These are phyloP conservation scores for Nymphicus hollandicus DNA, from an alignment of 2,113 vertebrate genomes.

Conservation along the genomic window DNA sequence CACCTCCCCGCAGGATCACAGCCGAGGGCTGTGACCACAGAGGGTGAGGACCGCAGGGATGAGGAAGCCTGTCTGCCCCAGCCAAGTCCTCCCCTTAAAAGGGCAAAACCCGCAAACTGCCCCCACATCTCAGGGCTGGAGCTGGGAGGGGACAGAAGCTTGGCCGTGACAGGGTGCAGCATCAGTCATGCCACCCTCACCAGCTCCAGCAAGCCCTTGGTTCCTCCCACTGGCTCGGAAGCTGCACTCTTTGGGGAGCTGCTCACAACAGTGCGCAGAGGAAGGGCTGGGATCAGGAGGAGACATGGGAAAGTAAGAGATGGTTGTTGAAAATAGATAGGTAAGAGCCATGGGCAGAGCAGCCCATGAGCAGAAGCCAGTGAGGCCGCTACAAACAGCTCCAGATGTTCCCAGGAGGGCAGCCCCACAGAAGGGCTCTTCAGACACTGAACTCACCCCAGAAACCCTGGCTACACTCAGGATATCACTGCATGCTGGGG, in stretches of 20 bases:
- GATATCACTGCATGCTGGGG: rapidly evolving
- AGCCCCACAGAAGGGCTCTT: not conserved
- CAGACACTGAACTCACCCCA: not conserved
- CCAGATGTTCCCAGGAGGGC: not conserved
- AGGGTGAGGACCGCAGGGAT: not conserved
- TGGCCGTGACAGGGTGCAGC: not conserved
- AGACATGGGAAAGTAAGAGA: not conserved
- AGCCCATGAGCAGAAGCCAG: not conserved
- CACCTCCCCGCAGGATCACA: not conserved
- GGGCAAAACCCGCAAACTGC: conserved; percentile 45
- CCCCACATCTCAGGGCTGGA: not conserved
- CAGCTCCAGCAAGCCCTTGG: not conserved
- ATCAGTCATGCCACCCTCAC: not conserved
- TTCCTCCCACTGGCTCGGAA: not conserved
- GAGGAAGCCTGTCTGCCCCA: not conserved
- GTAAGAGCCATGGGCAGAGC: conserved; percentile 14
- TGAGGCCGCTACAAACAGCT: rapidly evolving
- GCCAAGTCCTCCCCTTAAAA: conserved; percentile 64
- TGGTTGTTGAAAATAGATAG: not conserved
- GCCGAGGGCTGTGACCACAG: not conserved
- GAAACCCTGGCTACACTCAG: rapidly evolving
- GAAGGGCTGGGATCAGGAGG: not conserved
- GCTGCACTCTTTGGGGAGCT: not conserved
- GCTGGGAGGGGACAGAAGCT: not conserved
- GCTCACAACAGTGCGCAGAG: not conserved